phyloP scores from a whole-genome alignment of 2,888 invertebrate species.

The Scaptomyza flava region DNA sequence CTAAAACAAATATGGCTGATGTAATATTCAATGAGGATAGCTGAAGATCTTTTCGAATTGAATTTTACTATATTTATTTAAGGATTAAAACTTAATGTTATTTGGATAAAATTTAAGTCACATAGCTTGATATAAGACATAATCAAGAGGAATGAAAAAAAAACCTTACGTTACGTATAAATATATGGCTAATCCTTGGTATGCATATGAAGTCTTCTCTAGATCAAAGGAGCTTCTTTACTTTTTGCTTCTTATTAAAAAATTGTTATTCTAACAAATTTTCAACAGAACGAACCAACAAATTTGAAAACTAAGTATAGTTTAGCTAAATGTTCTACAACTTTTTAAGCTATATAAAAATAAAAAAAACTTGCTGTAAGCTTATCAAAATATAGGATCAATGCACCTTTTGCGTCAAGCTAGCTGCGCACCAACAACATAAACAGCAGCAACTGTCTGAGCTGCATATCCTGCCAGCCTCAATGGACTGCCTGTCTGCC shows the following conservation, averaged over 20 bases:
- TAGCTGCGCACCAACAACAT: constrained; percentile 11
- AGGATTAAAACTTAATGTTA: background rate
- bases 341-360: background rate
- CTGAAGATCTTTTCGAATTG: background rate
- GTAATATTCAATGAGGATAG: background rate
- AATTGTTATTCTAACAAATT: background rate
- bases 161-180: too few relatives aligned
- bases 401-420: constrained; percentile 55
- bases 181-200: background rate
- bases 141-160: background rate
- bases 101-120: background rate
- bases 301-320: background rate
- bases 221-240: background rate
- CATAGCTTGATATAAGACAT: background rate
- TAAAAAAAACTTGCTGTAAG: constrained; percentile 7
- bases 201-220: background rate
- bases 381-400: constrained; percentile 52
- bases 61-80: background rate
- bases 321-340: background rate
- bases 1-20: too few relatives aligned
- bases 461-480: constrained; percentile 72
- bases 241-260: background rate
- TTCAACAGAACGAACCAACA: background rate
- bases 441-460: constrained; percentile 21
- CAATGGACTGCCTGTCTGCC: constrained; percentile 38